phyloP scores from a whole-genome alignment of 2,888 invertebrate genomes.

The Willowsia nigromaculata region DNA sequence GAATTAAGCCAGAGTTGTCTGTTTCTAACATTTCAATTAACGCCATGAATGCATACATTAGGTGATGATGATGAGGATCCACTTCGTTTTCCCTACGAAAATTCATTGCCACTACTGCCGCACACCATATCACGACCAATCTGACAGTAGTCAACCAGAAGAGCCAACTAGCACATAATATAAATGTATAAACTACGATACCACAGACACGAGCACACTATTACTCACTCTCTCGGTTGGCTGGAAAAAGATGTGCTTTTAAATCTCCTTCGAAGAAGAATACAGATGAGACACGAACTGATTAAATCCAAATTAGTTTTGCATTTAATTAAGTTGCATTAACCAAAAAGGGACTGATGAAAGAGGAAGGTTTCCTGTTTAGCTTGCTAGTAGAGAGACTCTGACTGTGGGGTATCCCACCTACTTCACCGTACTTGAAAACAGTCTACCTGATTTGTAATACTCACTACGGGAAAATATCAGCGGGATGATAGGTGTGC shows the following conservation, averaged over 20 bases:
- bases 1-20: slow-evolving; percentile 9
- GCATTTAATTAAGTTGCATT: slow-evolving; percentile 70
- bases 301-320: slow-evolving; percentile 71
- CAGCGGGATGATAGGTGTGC: background rate
- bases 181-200: background rate
- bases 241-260: background rate
- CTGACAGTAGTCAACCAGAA: background rate
- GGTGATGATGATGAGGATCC: slow-evolving; percentile 1
- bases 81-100: background rate
- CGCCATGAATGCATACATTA: slow-evolving; percentile 35
- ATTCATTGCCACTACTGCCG: background rate
- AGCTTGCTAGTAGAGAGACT: background rate
- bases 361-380: background rate
- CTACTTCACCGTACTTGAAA: too few relatives aligned
- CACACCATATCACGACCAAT: background rate
- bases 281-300: slow-evolving; percentile 60
- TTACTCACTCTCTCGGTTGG: background rate
- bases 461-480: background rate
- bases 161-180: background rate
- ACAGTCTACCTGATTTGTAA: background rate
- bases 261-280: background rate
- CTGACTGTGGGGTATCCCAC: background rate
- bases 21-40: slow-evolving; percentile 66
- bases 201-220: background rate
- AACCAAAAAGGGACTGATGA: slow-evolving; percentile 15